Evolutionary conservation across 2,113 vertebrate species (phyloP), one percentile per base, ranked within the genome.

Genomic region (Gallinago paraguaiae): DNA sequence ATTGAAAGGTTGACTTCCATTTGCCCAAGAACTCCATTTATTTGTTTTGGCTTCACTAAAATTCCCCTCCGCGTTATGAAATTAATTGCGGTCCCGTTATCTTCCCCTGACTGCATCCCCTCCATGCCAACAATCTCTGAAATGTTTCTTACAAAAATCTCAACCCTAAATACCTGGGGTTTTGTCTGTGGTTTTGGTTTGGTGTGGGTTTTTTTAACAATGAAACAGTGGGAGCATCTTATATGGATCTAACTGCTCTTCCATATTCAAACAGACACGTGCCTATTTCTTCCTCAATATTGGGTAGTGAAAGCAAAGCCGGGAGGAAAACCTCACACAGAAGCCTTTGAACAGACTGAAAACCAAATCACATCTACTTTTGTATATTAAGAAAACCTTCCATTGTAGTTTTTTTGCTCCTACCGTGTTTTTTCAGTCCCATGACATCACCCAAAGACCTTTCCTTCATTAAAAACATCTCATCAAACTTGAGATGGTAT

Each of bases 1-100:
- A 96, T 64, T 64, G 80, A 46, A 94, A 86, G 83, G 78, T 85
- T 37, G 78, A 91, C 69, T 93, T 92, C 88, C 63, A 81, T 80
- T 75, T 88, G 39, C 30, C 78, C 56, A 64, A 82, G 22, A 41
- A 50, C 53, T 78, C 82, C 37, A 50, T 80, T 43, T 43, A 37
- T 64, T 95, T 84, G 54, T 74, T 70, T 84, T 57, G 56, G 65
- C 65, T 76, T 85, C 1, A 5, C 48, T 84, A 84, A 78, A 64
- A 54, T 46, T 72, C 48, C 67, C 67, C 56, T 65, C 11, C 3
- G 16, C 11, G 11, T 86, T 69, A 43, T 61, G 72, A 89, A 95
- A 78, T 82, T 75, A 93, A 43, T 92, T 86, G 75, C 13, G 25
- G 35, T 48, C 46, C 35, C 87, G 10, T 56, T 69, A 41, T 82